These are phyloP conservation scores for Epistrophe eligans DNA, from an alignment of 2,888 invertebrate species.

Conservation along the genomic window DNA sequence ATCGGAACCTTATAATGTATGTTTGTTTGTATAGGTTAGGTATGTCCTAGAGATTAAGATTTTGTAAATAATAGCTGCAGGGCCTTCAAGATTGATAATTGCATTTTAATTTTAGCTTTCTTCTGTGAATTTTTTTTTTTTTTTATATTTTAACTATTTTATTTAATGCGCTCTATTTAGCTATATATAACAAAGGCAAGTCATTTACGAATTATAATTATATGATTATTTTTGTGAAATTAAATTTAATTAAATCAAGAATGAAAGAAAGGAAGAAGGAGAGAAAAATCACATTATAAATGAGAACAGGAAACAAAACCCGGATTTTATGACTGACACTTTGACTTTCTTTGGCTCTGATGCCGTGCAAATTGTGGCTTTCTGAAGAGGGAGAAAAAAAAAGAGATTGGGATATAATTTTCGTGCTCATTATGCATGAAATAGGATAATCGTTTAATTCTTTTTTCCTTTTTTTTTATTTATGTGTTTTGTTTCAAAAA, in stretches of 20 bases:
- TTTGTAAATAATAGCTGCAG: slow-evolving; percentile 4
- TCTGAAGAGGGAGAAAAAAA: background rate
- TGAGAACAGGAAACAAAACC: slow-evolving; percentile 73
- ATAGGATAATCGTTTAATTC: slow-evolving; percentile 70
- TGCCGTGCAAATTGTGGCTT: slow-evolving; percentile 30
- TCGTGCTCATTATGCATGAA: slow-evolving; percentile 68
- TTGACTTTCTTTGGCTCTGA: slow-evolving; percentile 61
- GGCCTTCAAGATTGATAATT: slow-evolving; percentile 4
- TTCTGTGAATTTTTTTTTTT: slow-evolving; percentile 35
- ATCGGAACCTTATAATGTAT: too few relatives aligned
- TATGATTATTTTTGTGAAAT: slow-evolving; percentile 69
- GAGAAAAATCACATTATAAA: slow-evolving; percentile 47
- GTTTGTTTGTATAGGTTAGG: too few relatives aligned
- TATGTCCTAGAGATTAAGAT: background rate
- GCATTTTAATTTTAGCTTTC: slow-evolving; percentile 24
- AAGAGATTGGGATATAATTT: slow-evolving; percentile 48
- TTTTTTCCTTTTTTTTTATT: slow-evolving; percentile 29
- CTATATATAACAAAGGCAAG: slow-evolving; percentile 58
- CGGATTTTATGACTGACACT: slow-evolving; percentile 72
- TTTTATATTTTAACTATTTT: slow-evolving; percentile 45
- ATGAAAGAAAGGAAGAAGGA: slow-evolving; percentile 19
- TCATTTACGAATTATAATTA: slow-evolving; percentile 72
- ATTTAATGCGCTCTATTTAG: slow-evolving; percentile 70
- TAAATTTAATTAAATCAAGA: slow-evolving; percentile 74
- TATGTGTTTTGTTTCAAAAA: slow-evolving; percentile 32